Percentiles rank a stretch among this genome's conserved stretches.
Evolutionary conservation across 2,888 invertebrate genomes (phyloP).

Genomic region (Yponomeuta cagnagella): DNA sequence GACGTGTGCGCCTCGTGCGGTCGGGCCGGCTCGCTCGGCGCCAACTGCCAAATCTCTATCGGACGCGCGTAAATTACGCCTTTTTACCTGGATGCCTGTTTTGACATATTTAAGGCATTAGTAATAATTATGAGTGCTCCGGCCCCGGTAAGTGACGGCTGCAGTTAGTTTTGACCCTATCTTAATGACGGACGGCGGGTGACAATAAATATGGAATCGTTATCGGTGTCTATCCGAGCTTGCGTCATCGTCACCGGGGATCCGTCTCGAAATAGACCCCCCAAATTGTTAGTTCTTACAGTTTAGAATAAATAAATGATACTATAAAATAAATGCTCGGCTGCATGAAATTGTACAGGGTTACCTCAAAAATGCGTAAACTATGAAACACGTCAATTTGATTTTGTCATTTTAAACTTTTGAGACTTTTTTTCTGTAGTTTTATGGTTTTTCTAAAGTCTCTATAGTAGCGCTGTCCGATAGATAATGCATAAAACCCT

Average conservation of each 20-base stretch:
- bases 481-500: too few relatives aligned
- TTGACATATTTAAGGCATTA: constrained; percentile 77
- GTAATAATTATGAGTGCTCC: constrained; percentile 75
- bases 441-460: too few relatives aligned
- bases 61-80: constrained; percentile 74
- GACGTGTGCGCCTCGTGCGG: constrained; percentile 29
- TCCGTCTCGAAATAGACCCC: constrained; percentile 63
- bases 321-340: background rate
- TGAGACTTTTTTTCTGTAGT: too few relatives aligned
- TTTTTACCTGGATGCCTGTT: constrained; percentile 77
- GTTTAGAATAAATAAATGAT: background rate
- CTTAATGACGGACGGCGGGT: constrained; percentile 72
- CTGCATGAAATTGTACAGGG: background rate
- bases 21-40: constrained; percentile 53
- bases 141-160: constrained; percentile 53
- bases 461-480: too few relatives aligned
- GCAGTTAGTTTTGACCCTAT: constrained; percentile 73
- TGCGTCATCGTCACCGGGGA: constrained; percentile 44
- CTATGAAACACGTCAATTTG: too few relatives aligned
- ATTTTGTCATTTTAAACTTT: too few relatives aligned
- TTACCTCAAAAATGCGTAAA: too few relatives aligned
- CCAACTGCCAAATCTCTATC: constrained; percentile 76
- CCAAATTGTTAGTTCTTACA: constrained; percentile 41
- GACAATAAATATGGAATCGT: constrained; percentile 74
- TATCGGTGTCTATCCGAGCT: constrained; percentile 63